A percentile compares a stretch with the other conserved stretches of the same genome.
Evolutionary conservation across 2,113 vertebrate species (phyloP).

Genomic region (Ctenodactylus gundi): DNA sequence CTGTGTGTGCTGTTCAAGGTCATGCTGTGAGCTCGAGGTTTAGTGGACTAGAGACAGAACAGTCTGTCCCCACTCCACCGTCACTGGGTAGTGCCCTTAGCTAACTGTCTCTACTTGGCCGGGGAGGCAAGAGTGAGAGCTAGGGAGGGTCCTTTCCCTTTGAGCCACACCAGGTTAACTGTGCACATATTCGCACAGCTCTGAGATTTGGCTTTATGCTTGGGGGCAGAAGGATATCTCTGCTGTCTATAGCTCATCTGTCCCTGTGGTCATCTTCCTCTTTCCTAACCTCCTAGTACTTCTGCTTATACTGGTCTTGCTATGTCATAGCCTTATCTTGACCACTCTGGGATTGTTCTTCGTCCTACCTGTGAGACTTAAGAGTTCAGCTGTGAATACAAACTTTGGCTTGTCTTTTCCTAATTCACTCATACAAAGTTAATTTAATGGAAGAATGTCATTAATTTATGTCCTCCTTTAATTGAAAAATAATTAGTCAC

Average conservation of each 20-base stretch:
- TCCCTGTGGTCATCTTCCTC: background rate
- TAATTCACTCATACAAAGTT: background rate
- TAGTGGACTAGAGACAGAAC: background rate
- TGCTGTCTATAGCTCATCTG: background rate
- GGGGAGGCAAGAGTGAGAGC: background rate
- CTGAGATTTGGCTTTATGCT: background rate
- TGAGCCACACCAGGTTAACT: background rate
- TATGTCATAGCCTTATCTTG: background rate
- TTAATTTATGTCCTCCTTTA: background rate
- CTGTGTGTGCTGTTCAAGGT: constrained; percentile 40
- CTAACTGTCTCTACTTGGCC: background rate
- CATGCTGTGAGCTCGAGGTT: constrained; percentile 51
- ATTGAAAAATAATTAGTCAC: background rate
- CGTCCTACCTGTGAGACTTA: background rate
- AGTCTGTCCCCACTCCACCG: background rate
- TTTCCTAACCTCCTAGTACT: background rate
- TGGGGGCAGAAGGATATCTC: background rate
- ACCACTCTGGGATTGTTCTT: background rate
- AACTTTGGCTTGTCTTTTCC: background rate
- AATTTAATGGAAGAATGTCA: constrained; percentile 15
- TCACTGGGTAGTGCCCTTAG: background rate
- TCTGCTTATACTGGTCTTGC: background rate
- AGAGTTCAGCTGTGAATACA: background rate
- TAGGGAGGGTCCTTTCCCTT: background rate
- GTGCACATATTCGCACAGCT: fast-evolving